These are phyloP conservation scores for Leptocoma aspasia DNA, from an alignment of 2,113 vertebrate species.

Conservation along the genomic window DNA sequence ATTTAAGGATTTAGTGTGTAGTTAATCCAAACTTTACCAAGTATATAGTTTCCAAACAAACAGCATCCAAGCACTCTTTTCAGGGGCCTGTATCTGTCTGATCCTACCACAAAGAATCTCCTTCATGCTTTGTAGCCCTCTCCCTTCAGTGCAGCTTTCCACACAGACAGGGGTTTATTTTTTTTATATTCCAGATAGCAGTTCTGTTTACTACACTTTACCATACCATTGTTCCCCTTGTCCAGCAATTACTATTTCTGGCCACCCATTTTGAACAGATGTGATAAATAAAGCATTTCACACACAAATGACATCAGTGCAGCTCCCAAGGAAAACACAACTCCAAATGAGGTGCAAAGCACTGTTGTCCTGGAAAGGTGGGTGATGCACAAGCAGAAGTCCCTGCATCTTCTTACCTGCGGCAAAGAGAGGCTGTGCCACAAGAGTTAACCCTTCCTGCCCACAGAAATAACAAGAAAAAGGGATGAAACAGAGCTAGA, in stretches of 20 bases:
- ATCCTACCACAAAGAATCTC: neutral
- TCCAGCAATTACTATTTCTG: neutral
- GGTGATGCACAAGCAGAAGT: neutral
- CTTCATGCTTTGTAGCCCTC: neutral
- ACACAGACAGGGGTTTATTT: neutral
- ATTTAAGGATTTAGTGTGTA: neutral
- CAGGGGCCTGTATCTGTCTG: neutral
- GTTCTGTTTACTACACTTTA: neutral
- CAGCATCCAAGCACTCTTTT: neutral
- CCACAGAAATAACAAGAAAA: neutral
- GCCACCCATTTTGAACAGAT: neutral
- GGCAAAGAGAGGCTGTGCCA: neutral
- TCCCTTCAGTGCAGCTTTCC: neutral
- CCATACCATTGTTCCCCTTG: neutral
- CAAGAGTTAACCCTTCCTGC: neutral
- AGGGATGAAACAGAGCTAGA: neutral
- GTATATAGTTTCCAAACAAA: neutral
- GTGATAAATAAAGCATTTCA: neutral
- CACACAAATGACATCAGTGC: neutral
- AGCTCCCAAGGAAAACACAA: neutral
- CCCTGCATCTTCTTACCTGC: neutral
- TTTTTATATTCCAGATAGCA: neutral
- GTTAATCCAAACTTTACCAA: neutral
- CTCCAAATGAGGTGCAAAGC: neutral
- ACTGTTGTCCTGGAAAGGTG: neutral